phyloP scores from a whole-genome alignment of 2,888 invertebrate genomes.

The Mimumesa dahlbomi region DNA sequence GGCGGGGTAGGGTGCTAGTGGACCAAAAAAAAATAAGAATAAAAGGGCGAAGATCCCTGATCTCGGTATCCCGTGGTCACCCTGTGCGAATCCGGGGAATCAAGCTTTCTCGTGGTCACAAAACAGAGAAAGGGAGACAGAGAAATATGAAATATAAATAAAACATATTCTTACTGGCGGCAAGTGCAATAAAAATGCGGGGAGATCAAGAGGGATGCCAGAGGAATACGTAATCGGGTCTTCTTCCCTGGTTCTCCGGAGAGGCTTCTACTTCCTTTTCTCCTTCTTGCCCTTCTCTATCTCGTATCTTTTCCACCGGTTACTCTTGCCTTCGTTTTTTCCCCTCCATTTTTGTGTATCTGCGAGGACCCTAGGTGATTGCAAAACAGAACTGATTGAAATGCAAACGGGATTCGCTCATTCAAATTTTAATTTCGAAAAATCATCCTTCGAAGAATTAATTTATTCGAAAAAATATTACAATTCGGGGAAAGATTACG shows the following conservation, averaged over 20 bases:
- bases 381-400: slow-evolving; percentile 52
- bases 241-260: slow-evolving; percentile 31
- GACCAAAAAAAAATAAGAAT: not conserved
- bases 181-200: slow-evolving; percentile 77
- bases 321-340: slow-evolving; percentile 3
- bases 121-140: slow-evolving; percentile 31
- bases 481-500: too few relatives aligned
- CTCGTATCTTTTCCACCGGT: slow-evolving; percentile 43
- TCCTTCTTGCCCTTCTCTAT: slow-evolving; percentile 16
- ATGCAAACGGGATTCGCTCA: not conserved
- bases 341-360: not conserved
- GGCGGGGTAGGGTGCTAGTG: slow-evolving; percentile 3
- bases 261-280: slow-evolving; percentile 10
- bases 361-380: slow-evolving; percentile 59
- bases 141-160: slow-evolving; percentile 80
- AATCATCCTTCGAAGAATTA: not conserved
- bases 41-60: slow-evolving; percentile 22
- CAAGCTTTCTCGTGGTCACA: slow-evolving; percentile 46
- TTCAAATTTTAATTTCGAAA: not conserved
- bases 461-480: too few relatives aligned
- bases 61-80: slow-evolving; percentile 65
- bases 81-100: slow-evolving; percentile 59
- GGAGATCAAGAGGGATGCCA: slow-evolving; percentile 77
- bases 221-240: slow-evolving; percentile 77
- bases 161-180: slow-evolving; percentile 77